phyloP scores from a whole-genome alignment of 2,113 vertebrate genomes.

The Heterotilapia buettikoferi region DNA sequence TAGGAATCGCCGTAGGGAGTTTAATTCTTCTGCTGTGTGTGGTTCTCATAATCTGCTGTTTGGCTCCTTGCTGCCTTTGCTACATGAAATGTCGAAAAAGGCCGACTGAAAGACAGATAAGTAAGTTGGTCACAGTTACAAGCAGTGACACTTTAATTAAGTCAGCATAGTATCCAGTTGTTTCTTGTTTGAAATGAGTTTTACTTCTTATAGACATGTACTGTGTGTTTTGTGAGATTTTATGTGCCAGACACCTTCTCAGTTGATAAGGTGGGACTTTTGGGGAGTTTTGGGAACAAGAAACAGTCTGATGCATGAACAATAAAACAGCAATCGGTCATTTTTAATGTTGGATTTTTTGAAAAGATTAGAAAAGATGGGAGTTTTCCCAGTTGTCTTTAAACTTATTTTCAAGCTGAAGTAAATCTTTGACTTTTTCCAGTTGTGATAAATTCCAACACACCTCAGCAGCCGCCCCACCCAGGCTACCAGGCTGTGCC shows the following conservation, averaged over 20 bases:
- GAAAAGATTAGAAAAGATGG: background rate
- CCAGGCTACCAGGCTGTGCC: constrained; percentile 70
- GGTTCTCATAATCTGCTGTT: constrained; percentile 18
- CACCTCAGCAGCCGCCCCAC: constrained; percentile 41
- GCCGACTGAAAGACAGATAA: background rate
- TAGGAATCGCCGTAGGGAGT: background rate
- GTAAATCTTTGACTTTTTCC: background rate
- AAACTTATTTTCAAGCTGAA: background rate
- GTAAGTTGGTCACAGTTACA: background rate
- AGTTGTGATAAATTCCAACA: constrained; percentile 52
- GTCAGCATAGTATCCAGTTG: background rate
- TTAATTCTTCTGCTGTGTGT: background rate
- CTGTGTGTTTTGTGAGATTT: background rate
- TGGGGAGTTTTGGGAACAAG: background rate
- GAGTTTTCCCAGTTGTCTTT: background rate
- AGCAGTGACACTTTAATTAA: background rate
- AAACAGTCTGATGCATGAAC: background rate
- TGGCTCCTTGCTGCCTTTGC: constrained; percentile 31
- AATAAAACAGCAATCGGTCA: background rate
- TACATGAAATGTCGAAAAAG: constrained; percentile 14
- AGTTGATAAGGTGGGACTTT: background rate
- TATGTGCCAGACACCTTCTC: background rate
- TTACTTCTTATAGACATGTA: background rate
- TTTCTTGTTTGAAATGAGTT: background rate
- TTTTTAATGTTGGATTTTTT: background rate